A percentile compares a stretch with the other conserved stretches of the same genome.
Conservation (phyloP, 2,888 invertebrate species). For the Myathropa florea region DNA sequence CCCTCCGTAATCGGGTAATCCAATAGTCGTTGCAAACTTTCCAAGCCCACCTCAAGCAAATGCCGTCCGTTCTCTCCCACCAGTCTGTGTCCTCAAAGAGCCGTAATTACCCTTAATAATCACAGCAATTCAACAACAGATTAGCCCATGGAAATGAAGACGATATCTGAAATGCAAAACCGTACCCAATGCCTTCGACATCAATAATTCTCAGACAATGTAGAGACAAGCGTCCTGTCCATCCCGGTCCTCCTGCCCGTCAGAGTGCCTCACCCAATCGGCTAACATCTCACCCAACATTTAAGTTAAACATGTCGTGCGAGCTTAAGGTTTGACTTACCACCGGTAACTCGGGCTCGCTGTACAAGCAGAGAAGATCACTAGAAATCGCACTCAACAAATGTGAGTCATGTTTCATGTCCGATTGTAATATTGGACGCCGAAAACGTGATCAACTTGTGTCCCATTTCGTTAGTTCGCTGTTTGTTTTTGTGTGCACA, state of each 20-base stretch:
- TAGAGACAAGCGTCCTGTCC: constrained; percentile 5
- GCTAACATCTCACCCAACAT: background rate
- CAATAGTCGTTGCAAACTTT: background rate
- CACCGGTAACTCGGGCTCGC: constrained; percentile 3
- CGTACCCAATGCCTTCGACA: constrained; percentile 12
- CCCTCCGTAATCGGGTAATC: background rate
- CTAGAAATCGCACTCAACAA: constrained; percentile 38
- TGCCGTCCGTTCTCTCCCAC: background rate
- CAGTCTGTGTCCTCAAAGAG: background rate
- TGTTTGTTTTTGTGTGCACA: constrained; percentile 44
- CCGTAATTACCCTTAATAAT: constrained; percentile 52
- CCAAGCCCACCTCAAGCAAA: background rate
- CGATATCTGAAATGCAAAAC: constrained; percentile 22
- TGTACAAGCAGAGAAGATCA: background rate
- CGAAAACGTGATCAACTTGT: constrained; percentile 71
- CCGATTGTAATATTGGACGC: constrained; percentile 70
- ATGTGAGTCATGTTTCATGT: constrained; percentile 71
- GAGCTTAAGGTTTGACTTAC: constrained; percentile 50
- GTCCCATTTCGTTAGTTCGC: constrained; percentile 68
- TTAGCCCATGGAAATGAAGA: constrained; percentile 29
- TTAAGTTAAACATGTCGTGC: constrained; percentile 65
- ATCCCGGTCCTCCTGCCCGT: too few relatives aligned
- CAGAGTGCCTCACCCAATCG: background rate
- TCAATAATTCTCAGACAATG: constrained; percentile 51
- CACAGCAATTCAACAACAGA: constrained; percentile 22